phyloP scores from a whole-genome alignment of 2,113 vertebrate species.

The Syngnathoides biaculeatus region DNA sequence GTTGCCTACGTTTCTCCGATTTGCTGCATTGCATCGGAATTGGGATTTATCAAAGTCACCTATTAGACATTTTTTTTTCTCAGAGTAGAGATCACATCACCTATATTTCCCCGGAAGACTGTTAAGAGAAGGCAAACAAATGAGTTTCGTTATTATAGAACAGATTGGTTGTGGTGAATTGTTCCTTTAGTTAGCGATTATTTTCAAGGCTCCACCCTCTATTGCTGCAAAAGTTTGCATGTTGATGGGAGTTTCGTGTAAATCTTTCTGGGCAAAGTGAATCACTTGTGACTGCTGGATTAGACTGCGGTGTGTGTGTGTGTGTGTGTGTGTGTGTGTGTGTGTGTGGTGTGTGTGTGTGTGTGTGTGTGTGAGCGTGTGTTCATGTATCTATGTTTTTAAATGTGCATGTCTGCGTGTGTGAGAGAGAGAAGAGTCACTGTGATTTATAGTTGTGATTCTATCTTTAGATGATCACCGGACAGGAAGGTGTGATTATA shows the following conservation, averaged over 20 bases:
- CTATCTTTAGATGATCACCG: constrained; percentile 22
- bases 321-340: constrained; percentile 29
- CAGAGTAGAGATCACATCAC: not conserved
- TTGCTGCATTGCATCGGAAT: constrained; percentile 1
- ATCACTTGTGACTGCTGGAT: constrained; percentile 48
- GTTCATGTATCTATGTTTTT: not conserved
- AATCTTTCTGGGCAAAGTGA: constrained; percentile 44
- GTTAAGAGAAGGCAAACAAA: constrained; percentile 14
- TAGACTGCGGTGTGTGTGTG: constrained; percentile 8
- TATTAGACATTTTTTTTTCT: not conserved
- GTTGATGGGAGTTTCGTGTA: constrained; percentile 27
- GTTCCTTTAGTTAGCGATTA: not conserved
- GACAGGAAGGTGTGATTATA: constrained; percentile 27
- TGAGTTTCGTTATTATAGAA: not conserved
- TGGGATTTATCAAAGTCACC: constrained; percentile 4
- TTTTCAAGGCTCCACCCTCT: not conserved
- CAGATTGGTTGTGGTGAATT: constrained; percentile 14
- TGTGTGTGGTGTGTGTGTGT: not conserved
- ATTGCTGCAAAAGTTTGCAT: constrained; percentile 20
- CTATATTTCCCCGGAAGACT: not conserved
- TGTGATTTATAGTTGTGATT: constrained; percentile 5
- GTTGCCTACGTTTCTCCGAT: constrained; percentile 9
- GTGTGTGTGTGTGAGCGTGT: not conserved
- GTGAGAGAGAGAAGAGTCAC: not conserved
- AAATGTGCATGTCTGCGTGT: not conserved